Evolutionary conservation across 2,797 vertebrate genomes (phyloP).

Genomic region (Botia almorhae): DNA sequence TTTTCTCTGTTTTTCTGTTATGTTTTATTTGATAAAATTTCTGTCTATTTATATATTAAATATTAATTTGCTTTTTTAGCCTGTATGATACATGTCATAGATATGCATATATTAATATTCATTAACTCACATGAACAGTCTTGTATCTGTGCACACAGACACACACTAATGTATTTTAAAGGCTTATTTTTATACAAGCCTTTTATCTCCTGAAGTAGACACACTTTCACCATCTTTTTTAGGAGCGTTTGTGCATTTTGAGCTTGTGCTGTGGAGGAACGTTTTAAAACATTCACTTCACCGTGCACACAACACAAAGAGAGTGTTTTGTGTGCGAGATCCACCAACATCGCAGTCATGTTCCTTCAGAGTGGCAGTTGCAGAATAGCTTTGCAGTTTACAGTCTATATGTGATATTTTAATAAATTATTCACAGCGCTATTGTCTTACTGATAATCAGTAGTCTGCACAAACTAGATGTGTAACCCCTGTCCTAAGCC

Average conservation of each 20-base stretch:
- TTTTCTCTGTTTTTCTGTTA: neutral
- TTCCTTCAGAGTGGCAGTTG: too few relatives aligned
- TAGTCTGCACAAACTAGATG: too few relatives aligned
- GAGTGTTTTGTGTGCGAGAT: too few relatives aligned
- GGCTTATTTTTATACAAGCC: neutral
- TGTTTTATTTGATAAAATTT: neutral
- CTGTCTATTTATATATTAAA: neutral
- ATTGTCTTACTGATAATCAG: too few relatives aligned
- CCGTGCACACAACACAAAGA: too few relatives aligned
- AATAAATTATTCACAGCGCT: too few relatives aligned
- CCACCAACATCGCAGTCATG: too few relatives aligned
- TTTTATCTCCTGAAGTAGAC: conserved; percentile 18
- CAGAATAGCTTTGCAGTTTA: too few relatives aligned
- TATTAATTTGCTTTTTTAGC: neutral
- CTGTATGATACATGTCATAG: neutral
- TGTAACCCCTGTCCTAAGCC: too few relatives aligned
- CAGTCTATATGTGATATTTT: too few relatives aligned
- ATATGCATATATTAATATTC: neutral
- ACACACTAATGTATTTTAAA: neutral
- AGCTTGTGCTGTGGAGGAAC: neutral
- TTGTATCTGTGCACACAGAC: neutral
- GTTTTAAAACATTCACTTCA: neutral
- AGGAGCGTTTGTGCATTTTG: too few relatives aligned
- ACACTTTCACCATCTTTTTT: conserved; percentile 10
- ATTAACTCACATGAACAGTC: too few relatives aligned